phyloP scores from a whole-genome alignment of 35 echinoderm and acorn worm species.

The Patiria miniata region DNA sequence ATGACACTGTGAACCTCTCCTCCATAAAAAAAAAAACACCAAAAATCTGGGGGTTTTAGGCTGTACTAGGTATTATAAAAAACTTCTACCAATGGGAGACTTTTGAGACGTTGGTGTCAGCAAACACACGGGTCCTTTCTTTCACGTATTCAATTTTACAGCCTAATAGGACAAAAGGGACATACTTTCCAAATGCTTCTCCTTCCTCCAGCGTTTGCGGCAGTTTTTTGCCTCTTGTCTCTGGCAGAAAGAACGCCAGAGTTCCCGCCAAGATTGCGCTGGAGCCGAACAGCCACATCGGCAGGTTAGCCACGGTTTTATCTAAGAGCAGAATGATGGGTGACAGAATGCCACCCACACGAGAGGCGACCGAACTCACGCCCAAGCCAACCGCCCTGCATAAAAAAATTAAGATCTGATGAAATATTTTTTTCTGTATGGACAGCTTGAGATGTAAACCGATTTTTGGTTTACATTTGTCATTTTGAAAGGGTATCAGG shows the following conservation, averaged over 20 bases:
- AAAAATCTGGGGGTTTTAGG: no score
- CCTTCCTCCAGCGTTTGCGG: constrained; percentile 69
- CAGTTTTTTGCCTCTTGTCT: constrained; percentile 50
- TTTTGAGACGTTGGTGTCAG: no score
- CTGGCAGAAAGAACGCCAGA: constrained; percentile 50
- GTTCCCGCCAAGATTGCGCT: constrained; percentile 50
- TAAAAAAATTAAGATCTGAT: background rate
- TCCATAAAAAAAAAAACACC: no score
- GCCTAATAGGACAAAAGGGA: background rate
- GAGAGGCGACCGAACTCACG: background rate
- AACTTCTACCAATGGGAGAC: no score
- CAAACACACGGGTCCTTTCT: no score
- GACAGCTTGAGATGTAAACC: no score
- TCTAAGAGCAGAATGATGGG: constrained; percentile 44
- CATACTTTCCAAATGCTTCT: constrained; percentile 41
- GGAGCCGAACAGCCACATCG: constrained; percentile 38
- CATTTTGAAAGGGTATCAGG: no score
- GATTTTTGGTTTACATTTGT: no score
- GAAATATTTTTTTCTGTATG: no score
- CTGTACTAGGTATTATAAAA: no score
- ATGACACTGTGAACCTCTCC: no score
- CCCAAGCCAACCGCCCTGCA: constrained; percentile 4
- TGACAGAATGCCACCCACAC: constrained; percentile 38
- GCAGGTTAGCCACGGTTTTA: constrained; percentile 9
- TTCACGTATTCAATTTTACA: no score